These are phyloP conservation scores for Apamea epomidion DNA, from an alignment of 2,888 invertebrate genomes.

Conservation along the genomic window DNA sequence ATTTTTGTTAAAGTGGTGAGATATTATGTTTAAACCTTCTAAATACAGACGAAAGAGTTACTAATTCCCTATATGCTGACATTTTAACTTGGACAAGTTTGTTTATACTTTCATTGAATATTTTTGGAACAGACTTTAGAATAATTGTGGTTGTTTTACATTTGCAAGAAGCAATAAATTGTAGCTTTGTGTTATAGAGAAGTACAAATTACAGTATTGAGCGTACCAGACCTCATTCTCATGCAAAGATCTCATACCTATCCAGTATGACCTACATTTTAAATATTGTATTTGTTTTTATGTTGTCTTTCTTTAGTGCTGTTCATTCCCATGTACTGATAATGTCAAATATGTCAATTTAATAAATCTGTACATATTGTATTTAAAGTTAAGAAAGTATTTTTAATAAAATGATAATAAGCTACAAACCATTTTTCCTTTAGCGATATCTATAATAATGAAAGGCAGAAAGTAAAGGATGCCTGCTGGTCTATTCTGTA, in stretches of 20 bases:
- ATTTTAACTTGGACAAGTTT: neutral
- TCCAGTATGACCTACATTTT: neutral
- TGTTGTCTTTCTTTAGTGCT: neutral
- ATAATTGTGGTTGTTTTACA: neutral
- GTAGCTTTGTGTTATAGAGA: neutral
- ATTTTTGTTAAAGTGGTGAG: too few relatives aligned
- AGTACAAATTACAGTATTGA: neutral
- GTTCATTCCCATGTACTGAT: neutral
- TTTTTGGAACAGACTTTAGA: neutral
- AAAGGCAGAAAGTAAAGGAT: neutral
- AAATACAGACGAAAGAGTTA: neutral
- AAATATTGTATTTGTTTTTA: neutral
- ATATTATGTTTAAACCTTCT: neutral
- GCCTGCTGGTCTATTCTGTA: neutral
- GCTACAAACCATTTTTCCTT: neutral
- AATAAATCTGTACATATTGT: slow-evolving; percentile 31
- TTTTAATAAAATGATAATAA: slow-evolving; percentile 27
- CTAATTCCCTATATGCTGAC: neutral
- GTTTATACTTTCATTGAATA: neutral
- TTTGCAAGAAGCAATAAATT: neutral
- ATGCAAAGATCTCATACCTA: neutral
- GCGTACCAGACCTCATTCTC: neutral
- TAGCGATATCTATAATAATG: neutral
- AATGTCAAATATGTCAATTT: slow-evolving; percentile 18
- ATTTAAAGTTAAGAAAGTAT: slow-evolving; percentile 9